Evolutionary conservation across 1,140 invertebrate species (phyloP).

Genomic region (Bombus impatiens): DNA sequence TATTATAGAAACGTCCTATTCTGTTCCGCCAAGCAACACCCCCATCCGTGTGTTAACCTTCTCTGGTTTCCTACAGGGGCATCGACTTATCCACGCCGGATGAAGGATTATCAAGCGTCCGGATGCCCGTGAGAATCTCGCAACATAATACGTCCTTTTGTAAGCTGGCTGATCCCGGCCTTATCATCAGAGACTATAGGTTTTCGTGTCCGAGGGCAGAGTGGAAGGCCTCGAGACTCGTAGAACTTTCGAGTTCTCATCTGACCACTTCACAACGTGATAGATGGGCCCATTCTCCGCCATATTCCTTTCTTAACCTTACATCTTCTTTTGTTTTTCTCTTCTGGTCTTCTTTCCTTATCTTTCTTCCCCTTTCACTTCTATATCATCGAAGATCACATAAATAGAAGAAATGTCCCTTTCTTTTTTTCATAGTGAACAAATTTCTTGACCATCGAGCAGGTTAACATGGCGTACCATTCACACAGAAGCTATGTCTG

Average conservation of each 20-base stretch:
- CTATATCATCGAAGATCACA: not conserved
- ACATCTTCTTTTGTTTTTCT: constrained; percentile 6
- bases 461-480: constrained; percentile 13
- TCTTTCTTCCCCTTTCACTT: not conserved
- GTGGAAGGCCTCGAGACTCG: constrained; percentile 28
- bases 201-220: constrained; percentile 40
- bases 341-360: not conserved
- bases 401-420: not conserved
- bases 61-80: constrained; percentile 41
- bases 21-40: not conserved
- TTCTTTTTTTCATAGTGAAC: not conserved
- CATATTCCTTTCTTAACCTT: constrained; percentile 22
- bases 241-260: constrained; percentile 64
- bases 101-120: constrained; percentile 66
- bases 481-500: constrained; percentile 42
- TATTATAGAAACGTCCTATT: not conserved
- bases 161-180: constrained; percentile 63
- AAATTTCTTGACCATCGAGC: constrained; percentile 41
- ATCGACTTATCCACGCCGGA: constrained; percentile 59
- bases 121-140: constrained; percentile 63
- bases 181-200: constrained; percentile 66
- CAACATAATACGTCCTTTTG: constrained; percentile 67
- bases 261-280: constrained; percentile 71
- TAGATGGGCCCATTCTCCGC: constrained; percentile 65
- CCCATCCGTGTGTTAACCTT: constrained; percentile 14